Evolutionary conservation across 2,797 vertebrate species (phyloP).

Genomic region (Eupleurogrammus muticus): DNA sequence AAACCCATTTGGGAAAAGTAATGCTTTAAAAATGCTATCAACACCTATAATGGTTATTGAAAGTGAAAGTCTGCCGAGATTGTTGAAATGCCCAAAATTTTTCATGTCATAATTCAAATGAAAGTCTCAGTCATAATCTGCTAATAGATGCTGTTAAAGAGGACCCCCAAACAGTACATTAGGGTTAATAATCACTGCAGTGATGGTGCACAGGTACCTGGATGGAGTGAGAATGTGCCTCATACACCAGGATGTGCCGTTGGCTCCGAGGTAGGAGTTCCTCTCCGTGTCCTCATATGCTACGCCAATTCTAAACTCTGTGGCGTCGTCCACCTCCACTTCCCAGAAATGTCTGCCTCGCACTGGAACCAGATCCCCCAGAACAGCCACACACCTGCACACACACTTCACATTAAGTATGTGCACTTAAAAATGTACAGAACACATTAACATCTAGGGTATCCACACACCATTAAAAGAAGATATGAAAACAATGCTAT

Average conservation of each 20-base stretch:
- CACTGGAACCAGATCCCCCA: conserved; percentile 90
- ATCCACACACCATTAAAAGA: too few species aligned
- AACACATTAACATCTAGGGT: too few species aligned
- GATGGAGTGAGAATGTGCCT: conserved; percentile 88
- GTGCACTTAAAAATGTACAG: not conserved
- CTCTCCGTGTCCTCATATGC: conserved; percentile 89
- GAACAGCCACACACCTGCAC: conserved; percentile 89
- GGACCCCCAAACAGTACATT: not conserved
- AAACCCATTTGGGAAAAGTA: too few species aligned
- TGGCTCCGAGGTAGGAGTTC: conserved; percentile 88
- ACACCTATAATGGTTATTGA: too few species aligned
- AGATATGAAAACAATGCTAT: too few species aligned
- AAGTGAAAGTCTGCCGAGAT: too few species aligned
- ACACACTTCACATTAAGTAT: not conserved
- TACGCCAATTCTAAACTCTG: conserved; percentile 90
- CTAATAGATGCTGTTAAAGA: too few species aligned
- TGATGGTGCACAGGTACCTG: conserved; percentile 80
- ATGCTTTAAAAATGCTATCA: too few species aligned
- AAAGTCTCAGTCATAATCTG: too few species aligned
- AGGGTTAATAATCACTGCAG: not conserved
- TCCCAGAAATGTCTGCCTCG: conserved; percentile 93
- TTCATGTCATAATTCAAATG: too few species aligned
- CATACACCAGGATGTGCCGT: conserved; percentile 92
- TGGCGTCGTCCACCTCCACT: conserved; percentile 86
- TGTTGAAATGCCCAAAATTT: too few species aligned